Evolutionary conservation across 2,113 vertebrate species (phyloP).

Genomic region (Heteronetta atricapilla): DNA sequence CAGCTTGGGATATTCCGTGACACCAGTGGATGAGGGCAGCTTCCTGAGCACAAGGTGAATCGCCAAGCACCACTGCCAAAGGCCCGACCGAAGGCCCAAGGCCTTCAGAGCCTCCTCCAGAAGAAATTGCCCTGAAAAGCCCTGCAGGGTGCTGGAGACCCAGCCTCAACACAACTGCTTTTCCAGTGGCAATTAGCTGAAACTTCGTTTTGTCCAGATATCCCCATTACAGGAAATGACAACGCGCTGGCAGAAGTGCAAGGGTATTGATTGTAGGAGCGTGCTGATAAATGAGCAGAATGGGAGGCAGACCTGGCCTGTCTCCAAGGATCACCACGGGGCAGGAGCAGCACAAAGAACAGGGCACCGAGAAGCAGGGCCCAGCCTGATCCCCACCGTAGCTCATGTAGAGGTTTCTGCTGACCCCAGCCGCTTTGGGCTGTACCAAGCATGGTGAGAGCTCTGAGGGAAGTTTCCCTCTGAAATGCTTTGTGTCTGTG

Average conservation of each 20-base stretch:
- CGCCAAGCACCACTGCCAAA: neutral
- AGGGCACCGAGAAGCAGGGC: neutral
- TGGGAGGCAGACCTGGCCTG: constrained; percentile 20
- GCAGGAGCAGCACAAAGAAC: neutral
- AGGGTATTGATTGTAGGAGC: constrained; percentile 29
- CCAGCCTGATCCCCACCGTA: neutral
- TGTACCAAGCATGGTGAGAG: neutral
- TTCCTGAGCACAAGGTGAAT: neutral
- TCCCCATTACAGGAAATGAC: constrained; percentile 34
- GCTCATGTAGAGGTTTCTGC: neutral
- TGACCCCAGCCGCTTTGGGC: neutral
- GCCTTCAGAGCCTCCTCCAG: neutral
- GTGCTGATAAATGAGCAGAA: constrained; percentile 24
- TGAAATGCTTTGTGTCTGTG: neutral
- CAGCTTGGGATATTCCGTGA: too few relatives aligned
- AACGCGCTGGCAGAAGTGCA: neutral
- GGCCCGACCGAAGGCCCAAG: neutral
- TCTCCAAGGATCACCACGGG: neutral
- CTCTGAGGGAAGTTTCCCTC: neutral
- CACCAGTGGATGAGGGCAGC: neutral
- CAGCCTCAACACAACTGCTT: neutral
- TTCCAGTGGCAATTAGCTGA: constrained; percentile 6
- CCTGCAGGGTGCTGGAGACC: neutral
- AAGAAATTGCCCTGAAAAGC: neutral
- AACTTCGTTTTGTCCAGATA: constrained; percentile 6